Conservation (phyloP, 92 coral and sea anemone species). For the Zoanthus sociatus region DNA sequence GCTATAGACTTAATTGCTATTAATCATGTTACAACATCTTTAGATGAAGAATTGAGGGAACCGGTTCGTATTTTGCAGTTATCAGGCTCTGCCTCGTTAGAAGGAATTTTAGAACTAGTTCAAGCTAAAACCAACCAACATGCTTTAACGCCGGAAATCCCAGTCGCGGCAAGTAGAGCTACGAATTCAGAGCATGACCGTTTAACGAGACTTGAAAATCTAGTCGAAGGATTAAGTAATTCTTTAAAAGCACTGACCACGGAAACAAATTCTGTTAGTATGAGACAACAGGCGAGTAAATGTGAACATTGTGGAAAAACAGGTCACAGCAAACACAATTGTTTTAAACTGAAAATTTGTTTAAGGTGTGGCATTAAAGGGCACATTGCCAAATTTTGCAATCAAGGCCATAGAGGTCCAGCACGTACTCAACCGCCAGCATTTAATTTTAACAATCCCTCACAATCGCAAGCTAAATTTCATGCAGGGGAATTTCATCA, state of each 20-base stretch:
- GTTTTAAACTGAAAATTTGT: conserved; percentile 31
- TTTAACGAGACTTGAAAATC: conserved; percentile 16
- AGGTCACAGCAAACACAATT: conserved; percentile 1
- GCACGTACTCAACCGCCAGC: too few relatives aligned
- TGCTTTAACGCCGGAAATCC: not conserved
- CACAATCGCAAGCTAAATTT: conserved; percentile 3
- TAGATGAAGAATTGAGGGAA: not conserved
- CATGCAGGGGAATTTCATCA: conserved; percentile 1
- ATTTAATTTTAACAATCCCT: too few relatives aligned
- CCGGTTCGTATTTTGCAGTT: not conserved
- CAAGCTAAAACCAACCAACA: not conserved
- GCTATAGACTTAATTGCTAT: conserved; percentile 58
- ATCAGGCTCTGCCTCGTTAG: not conserved
- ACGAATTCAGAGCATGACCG: not conserved
- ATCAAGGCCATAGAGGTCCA: not conserved
- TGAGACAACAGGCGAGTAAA: not conserved
- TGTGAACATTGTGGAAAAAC: conserved; percentile 43
- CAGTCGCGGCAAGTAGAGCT: not conserved
- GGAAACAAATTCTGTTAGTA: not conserved
- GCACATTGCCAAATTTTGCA: conserved; percentile 40
- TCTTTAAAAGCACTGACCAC: conserved; percentile 28
- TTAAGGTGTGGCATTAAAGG: conserved; percentile 31
- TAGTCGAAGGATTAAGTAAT: conserved; percentile 24
- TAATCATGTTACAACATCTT: conserved; percentile 42
- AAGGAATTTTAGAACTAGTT: not conserved